Base-by-base conservation (phyloP, 2,113 vertebrate genomes). In the Alouatta palliata region DNA sequence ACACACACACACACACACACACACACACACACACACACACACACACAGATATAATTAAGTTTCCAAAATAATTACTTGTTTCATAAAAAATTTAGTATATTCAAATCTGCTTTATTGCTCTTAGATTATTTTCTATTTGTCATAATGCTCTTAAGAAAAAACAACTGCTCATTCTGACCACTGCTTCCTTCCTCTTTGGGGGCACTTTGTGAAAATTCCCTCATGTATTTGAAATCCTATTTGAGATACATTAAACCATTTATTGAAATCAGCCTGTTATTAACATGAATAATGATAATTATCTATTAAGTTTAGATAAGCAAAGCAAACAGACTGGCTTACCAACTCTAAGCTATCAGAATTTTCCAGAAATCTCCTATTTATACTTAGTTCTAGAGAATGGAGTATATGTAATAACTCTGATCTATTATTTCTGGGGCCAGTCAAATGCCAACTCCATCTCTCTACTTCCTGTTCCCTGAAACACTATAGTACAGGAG, bases 21-120 rank as follows among this genome's bases (percentile, higher is more conserved):
- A 61, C 58, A 64, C 58, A 61, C 58, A 61, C 25, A 61, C 61
- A 64, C 27, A 64, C 5, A 64, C 56, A 23, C 54, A 56, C 61
- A 30, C 27, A 30, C 61, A 32, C 2, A 47, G 30, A 27, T 47
- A 61, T 70, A 89, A 71, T 73, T 73, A 91, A 45, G 7, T 80
- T 89, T 94, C 49, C 12, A 86, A 95, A 94, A 66, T n/a, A 25
- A 45, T 75, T 79, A 77, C 47, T 90, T 73, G 13, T 90, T 92
- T 94, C 23, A 88, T 75, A 12, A 71, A 83, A n/a, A 83, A 84
- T 30, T 54, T 27, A 66, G 37, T 90, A 27, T 71, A 76, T 90
- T 90, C 27, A 75, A 37, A 92, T 71, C 16, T 58, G 35, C 7
- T 23, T 80, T 54, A 45, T 66, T 88, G 7, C 21, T 87, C 4